phyloP scores from a whole-genome alignment of 2,797 vertebrate species.

The Selene dorsalis region DNA sequence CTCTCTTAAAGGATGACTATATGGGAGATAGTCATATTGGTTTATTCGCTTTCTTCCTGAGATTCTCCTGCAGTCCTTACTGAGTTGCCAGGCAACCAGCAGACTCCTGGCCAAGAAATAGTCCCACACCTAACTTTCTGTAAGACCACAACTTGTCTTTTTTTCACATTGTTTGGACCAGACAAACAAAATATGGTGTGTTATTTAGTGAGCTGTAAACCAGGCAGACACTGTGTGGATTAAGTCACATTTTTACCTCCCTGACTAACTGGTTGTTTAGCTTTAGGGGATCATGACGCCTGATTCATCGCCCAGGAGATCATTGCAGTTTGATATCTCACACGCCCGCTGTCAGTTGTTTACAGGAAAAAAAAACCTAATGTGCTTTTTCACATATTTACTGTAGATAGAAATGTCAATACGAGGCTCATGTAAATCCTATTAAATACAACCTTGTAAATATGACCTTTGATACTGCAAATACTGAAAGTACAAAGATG shows the following conservation, averaged over 20 bases:
- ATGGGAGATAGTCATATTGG: background rate
- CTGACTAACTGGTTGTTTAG: background rate
- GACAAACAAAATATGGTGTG: background rate
- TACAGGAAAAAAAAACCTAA: background rate
- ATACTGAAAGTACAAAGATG: background rate
- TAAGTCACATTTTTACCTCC: background rate
- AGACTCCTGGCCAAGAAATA: background rate
- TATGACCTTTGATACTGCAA: background rate
- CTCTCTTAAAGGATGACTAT: background rate
- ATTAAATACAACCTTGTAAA: no score
- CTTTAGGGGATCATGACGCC: background rate
- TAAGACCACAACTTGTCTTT: background rate
- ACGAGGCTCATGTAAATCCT: background rate
- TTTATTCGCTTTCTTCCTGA: background rate
- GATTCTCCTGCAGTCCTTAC: conserved; percentile 13
- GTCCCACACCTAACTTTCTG: background rate
- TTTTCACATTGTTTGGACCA: background rate
- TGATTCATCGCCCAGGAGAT: background rate
- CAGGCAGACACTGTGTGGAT: background rate
- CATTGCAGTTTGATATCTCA: background rate
- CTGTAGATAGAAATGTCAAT: background rate
- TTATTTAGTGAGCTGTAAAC: background rate
- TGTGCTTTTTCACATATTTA: background rate
- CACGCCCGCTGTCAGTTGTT: background rate
- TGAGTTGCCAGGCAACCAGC: conserved; percentile 31